Percentiles rank a stretch among this genome's conserved stretches.
phyloP scores from a whole-genome alignment of 2,113 vertebrate genomes.

The Thalassoma bifasciatum region DNA sequence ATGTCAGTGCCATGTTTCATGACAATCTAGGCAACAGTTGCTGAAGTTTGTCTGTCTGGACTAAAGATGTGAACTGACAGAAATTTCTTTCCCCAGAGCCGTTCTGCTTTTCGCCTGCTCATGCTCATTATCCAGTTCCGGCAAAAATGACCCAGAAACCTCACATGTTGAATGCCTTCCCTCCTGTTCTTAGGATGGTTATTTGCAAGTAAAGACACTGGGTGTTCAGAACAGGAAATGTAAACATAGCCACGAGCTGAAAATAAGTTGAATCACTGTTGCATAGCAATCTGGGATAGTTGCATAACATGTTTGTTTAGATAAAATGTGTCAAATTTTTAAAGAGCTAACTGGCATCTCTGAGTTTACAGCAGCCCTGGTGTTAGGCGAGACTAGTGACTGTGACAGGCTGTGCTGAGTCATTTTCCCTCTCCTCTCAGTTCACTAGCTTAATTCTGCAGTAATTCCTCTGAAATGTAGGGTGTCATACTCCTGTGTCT shows the following conservation, averaged over 20 bases:
- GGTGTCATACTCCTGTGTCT: conserved; percentile 55
- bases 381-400: conserved; percentile 57
- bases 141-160: neutral
- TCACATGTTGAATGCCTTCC: neutral
- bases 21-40: neutral
- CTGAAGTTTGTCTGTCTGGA: neutral
- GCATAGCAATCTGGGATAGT: conserved; percentile 58
- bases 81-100: neutral
- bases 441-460: conserved; percentile 64
- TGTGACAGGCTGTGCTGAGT: conserved; percentile 69
- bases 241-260: conserved; percentile 36
- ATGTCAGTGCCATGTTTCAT: neutral
- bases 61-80: neutral
- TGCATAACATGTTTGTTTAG: conserved; percentile 67
- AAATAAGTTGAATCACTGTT: conserved; percentile 60
- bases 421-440: conserved; percentile 56
- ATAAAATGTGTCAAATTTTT: conserved; percentile 52
- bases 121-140: neutral
- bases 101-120: neutral
- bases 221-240: conserved; percentile 39
- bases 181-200: neutral
- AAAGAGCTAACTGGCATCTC: conserved; percentile 55
- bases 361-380: conserved; percentile 43
- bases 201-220: conserved; percentile 16
- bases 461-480: conserved; percentile 64